A percentile compares a stretch with the other conserved stretches of the same genome.
Evolutionary conservation across 2,797 vertebrate genomes (phyloP).

Genomic region (Hoplostethus atlanticus): DNA sequence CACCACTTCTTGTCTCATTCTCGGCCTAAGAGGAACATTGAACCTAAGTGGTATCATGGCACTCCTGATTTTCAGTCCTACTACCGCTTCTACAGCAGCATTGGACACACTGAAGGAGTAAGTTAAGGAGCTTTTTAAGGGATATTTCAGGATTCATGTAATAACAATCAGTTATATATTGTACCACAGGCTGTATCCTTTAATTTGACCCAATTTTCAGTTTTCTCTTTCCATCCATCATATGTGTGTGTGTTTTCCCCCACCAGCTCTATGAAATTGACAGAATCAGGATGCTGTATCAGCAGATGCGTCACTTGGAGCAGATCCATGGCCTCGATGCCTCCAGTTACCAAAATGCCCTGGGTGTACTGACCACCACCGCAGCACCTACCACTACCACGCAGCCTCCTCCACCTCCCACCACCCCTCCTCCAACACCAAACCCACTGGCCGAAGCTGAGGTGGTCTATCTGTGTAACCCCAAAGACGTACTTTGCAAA

Average conservation of each 20-base stretch:
- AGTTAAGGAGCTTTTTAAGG: slow-evolving; percentile 18
- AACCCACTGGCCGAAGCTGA: slow-evolving; percentile 73
- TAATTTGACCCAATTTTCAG: background rate
- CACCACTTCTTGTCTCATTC: slow-evolving; percentile 79
- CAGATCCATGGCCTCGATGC: slow-evolving; percentile 77
- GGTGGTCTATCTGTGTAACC: slow-evolving; percentile 79
- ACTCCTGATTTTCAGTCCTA: slow-evolving; percentile 85
- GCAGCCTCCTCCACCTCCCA: slow-evolving; percentile 62
- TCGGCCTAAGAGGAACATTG: slow-evolving; percentile 73
- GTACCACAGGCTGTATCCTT: background rate
- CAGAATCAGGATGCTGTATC: slow-evolving; percentile 82
- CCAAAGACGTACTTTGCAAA: slow-evolving; percentile 80
- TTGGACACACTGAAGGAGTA: slow-evolving; percentile 85
- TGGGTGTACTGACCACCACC: slow-evolving; percentile 71
- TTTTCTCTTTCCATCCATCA: background rate
- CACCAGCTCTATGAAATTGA: slow-evolving; percentile 83
- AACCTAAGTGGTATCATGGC: slow-evolving; percentile 80
- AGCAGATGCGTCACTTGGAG: slow-evolving; percentile 86
- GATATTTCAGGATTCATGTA: background rate
- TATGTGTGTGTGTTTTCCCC: slow-evolving; percentile 16
- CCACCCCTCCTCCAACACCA: slow-evolving; percentile 59
- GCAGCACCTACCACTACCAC: slow-evolving; percentile 43
- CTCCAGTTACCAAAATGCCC: slow-evolving; percentile 75
- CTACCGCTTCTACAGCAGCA: slow-evolving; percentile 86
- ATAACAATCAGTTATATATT: background rate